Evolutionary conservation across 1,140 invertebrate genomes (phyloP).

Genomic region (Watersipora subatra): DNA sequence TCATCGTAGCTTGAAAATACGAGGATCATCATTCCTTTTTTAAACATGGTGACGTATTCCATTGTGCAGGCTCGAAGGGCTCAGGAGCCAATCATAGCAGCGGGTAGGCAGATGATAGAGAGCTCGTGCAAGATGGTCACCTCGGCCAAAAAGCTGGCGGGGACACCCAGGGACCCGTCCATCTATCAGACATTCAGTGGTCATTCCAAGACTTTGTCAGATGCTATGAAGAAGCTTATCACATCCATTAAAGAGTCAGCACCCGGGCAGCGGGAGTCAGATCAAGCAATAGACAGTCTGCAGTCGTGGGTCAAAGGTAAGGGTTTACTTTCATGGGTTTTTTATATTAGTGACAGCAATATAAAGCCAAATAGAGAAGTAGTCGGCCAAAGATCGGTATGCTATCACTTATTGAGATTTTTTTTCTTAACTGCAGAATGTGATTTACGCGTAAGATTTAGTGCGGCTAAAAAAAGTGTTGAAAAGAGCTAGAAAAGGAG

Average conservation of each 20-base stretch:
- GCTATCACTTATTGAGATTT: no score
- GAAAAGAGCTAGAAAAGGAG: no score
- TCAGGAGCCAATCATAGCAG: constrained; percentile 71
- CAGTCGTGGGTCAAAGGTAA: constrained; percentile 51
- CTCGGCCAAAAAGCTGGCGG: constrained; percentile 73
- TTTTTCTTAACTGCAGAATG: no score
- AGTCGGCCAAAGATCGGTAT: no score
- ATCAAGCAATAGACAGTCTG: constrained; percentile 64
- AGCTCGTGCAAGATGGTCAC: constrained; percentile 78
- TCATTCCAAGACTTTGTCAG: constrained; percentile 85
- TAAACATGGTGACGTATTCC: no score
- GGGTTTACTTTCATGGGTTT: no score
- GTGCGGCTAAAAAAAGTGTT: no score
- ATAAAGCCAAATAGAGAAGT: no score
- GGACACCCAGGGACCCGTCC: constrained; percentile 75
- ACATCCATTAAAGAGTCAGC: constrained; percentile 84
- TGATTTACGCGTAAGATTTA: no score
- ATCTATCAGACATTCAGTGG: constrained; percentile 84
- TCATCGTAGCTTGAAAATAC: no score
- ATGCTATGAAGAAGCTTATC: constrained; percentile 85
- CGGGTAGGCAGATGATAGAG: constrained; percentile 66
- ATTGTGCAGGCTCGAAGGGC: constrained; percentile 44
- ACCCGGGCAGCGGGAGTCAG: constrained; percentile 86
- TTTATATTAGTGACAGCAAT: no score
- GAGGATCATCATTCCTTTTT: no score